Evolutionary conservation across 2,888 invertebrate genomes (phyloP).

Genomic region (Harpalus rufipes): DNA sequence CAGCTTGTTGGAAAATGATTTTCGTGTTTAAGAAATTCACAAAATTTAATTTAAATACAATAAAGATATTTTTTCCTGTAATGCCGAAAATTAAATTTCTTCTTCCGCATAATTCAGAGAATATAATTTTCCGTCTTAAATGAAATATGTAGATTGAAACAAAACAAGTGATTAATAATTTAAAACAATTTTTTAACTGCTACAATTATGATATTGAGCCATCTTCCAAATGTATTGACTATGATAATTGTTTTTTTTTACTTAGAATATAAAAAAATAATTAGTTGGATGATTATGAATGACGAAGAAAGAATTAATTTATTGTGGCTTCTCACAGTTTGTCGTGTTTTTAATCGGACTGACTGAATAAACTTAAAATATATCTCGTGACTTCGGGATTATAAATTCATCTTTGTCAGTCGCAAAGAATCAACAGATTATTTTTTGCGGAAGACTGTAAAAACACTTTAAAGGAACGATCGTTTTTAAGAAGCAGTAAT

Average conservation of each 20-base stretch:
- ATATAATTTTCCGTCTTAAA: too few species aligned
- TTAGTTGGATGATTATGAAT: neutral
- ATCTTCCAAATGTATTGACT: neutral
- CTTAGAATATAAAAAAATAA: neutral
- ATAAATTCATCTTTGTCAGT: slow-evolving; percentile 6
- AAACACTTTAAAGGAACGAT: neutral
- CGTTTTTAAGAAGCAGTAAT: neutral
- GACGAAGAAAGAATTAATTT: neutral
- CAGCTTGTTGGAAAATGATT: too few species aligned
- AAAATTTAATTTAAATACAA: too few species aligned
- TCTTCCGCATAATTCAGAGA: too few species aligned
- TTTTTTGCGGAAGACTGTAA: neutral
- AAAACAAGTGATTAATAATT: too few species aligned
- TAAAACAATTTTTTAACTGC: too few species aligned
- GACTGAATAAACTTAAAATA: neutral
- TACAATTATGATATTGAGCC: neutral
- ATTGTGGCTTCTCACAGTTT: neutral
- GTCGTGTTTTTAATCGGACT: neutral
- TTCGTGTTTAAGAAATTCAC: too few species aligned
- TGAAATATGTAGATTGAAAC: too few species aligned
- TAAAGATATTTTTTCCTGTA: too few species aligned
- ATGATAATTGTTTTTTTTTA: neutral
- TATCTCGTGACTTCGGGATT: neutral
- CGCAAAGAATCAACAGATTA: neutral
- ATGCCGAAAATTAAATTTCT: too few species aligned